Conservation (phyloP, 2,113 vertebrate species). For the Paramisgurnus dabryanus region DNA sequence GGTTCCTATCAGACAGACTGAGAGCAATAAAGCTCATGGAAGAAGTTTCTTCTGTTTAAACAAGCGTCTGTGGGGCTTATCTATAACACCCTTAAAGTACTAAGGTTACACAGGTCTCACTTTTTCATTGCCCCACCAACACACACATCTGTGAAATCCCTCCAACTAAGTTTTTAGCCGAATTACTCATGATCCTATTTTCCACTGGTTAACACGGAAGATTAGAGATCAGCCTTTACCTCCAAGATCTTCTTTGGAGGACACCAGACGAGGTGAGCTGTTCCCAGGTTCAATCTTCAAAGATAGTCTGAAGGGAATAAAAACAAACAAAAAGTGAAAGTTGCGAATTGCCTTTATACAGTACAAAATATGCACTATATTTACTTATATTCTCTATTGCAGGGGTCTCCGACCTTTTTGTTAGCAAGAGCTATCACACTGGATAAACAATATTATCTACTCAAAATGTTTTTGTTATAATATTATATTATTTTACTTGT, state of each 20-base stretch:
- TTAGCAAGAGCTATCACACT: too few relatives aligned
- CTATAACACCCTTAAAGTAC: neutral
- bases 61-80: neutral
- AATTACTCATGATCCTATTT: neutral
- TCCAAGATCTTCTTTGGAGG: slow-evolving; percentile 88
- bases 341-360: too few relatives aligned
- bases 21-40: slow-evolving; percentile 9
- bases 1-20: neutral
- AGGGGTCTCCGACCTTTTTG: too few relatives aligned
- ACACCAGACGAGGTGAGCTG: slow-evolving; percentile 85
- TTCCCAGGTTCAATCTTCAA: slow-evolving; percentile 87
- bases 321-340: neutral
- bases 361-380: too few relatives aligned
- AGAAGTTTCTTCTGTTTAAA: neutral
- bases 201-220: neutral
- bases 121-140: slow-evolving; percentile 14
- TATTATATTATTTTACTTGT: too few relatives aligned
- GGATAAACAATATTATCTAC: too few relatives aligned
- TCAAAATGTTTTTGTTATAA: too few relatives aligned
- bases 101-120: neutral
- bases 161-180: neutral
- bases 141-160: slow-evolving; percentile 29
- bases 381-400: too few relatives aligned
- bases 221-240: slow-evolving; percentile 65
- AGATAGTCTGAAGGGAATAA: slow-evolving; percentile 74